Base-by-base conservation (phyloP, 2,797 vertebrate species). In the Cottoperca gobio region DNA sequence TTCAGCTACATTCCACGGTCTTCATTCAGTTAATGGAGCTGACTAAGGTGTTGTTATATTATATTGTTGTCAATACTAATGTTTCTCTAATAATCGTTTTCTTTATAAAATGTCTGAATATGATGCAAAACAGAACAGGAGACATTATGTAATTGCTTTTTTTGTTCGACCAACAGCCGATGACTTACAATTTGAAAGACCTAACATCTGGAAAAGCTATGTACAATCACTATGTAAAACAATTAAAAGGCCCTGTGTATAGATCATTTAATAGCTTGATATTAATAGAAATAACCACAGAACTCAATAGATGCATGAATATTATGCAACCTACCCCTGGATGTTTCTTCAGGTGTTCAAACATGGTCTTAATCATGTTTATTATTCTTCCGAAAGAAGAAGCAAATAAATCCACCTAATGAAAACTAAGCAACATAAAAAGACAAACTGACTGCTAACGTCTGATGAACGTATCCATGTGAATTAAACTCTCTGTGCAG, bases 251-350 rank as follows among this genome's bases (percentile, higher is more conserved):
- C 57, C 17, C 39, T 37, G 2, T 40, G 9, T 17, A 0, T 6
- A 28, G 10, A 14, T 24, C 19, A 6, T 5, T 39, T 45, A 21
- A 43, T 2, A 46, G n/a, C 6, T 40, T 23, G 17, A 40, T 42
- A 39, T 31, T 23, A 48, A 46, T 3, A 74, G 11, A 67, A 46
- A 11, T 11, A 59, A 43, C 33, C 23, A 40, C 31, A 45, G 19
- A 3, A 21, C 19, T 67, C 4, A 45, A 24, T 16, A 26, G 6
- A 83, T 26, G 17, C 5, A 71, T 14, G 6, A 80, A 60, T 21
- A n/a, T 39, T 39, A 80, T 45, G 11, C 16, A 40, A 92, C 93
- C 86, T 93, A 94, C 93, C 91, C 93, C 93, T 16, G 92, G 94
- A 85, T 94, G 91, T 73, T 92, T 94, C 89, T 82, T 93, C 43